phyloP scores from a whole-genome alignment of 2,888 invertebrate genomes.

The Cenopis cana region DNA sequence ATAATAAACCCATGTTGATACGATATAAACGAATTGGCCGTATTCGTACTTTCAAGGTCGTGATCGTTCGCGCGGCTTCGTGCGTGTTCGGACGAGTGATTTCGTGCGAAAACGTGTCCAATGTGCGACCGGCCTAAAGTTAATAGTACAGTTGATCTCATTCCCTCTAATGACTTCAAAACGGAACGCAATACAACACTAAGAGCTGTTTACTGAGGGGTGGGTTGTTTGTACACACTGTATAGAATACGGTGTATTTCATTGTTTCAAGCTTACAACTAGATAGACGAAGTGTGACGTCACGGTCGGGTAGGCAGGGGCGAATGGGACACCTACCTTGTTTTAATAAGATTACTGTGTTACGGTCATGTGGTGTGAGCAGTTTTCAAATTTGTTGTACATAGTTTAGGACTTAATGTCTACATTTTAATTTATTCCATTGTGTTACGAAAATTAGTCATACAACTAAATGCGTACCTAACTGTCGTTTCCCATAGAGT shows the following conservation, averaged over 20 bases:
- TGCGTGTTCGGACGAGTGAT: too few relatives aligned
- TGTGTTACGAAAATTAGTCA: too few relatives aligned
- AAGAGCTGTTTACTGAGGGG: conserved; percentile 9
- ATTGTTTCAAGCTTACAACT: conserved; percentile 17
- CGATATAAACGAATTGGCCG: too few relatives aligned
- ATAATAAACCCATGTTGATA: neutral
- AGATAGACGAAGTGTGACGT: neutral
- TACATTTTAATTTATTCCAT: too few relatives aligned
- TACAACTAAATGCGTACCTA: too few relatives aligned
- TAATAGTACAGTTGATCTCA: conserved; percentile 24
- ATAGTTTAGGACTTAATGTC: too few relatives aligned
- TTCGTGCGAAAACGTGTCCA: too few relatives aligned
- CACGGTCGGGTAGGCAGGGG: conserved; percentile 1
- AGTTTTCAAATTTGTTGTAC: too few relatives aligned
- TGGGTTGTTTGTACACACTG: neutral
- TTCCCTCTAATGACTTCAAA: conserved; percentile 12
- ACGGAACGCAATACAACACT: conserved; percentile 4
- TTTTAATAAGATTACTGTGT: conserved; percentile 1
- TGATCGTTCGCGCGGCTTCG: too few relatives aligned
- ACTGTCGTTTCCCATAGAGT: too few relatives aligned
- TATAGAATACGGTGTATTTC: conserved; percentile 8
- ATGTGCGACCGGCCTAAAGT: conserved; percentile 7
- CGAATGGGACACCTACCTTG: neutral
- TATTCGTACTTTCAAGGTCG: too few relatives aligned
- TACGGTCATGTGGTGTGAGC: neutral